Evolutionary conservation across 2,888 invertebrate species (phyloP).

Genomic region (Cheilosia grossa): DNA sequence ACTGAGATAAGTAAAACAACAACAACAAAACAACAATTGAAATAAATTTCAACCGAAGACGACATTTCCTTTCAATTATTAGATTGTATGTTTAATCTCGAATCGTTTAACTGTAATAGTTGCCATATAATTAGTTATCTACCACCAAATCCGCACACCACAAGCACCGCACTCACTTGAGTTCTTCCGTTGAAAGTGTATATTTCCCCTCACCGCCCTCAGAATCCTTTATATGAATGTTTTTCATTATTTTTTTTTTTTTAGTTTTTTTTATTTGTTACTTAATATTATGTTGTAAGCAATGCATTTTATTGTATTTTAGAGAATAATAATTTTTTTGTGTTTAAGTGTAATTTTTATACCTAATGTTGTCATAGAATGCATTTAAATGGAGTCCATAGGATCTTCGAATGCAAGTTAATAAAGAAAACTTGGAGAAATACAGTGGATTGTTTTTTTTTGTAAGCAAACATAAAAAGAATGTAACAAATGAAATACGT

Average conservation of each 20-base stretch:
- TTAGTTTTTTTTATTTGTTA: slow-evolving; percentile 61
- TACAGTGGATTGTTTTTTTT: neutral
- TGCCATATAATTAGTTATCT: slow-evolving; percentile 53
- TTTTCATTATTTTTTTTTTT: slow-evolving; percentile 23
- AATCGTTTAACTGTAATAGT: slow-evolving; percentile 49
- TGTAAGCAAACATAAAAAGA: too few species aligned
- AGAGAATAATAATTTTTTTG: slow-evolving; percentile 54
- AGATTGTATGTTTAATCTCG: neutral
- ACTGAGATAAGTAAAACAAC: slow-evolving; percentile 34
- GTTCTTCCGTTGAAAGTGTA: slow-evolving; percentile 49
- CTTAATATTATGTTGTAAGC: slow-evolving; percentile 68
- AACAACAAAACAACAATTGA: neutral
- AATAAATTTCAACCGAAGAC: slow-evolving; percentile 15
- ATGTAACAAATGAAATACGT: too few species aligned
- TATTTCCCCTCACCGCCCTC: slow-evolving; percentile 32
- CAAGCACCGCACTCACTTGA: slow-evolving; percentile 7
- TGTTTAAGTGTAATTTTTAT: slow-evolving; percentile 65
- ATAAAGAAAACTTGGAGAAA: slow-evolving; percentile 7
- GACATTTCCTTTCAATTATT: slow-evolving; percentile 11
- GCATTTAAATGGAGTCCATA: slow-evolving; percentile 53
- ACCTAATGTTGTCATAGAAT: slow-evolving; percentile 72
- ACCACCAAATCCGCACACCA: slow-evolving; percentile 9
- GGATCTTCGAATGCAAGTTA: slow-evolving; percentile 51
- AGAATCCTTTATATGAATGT: slow-evolving; percentile 33
- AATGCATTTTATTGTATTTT: slow-evolving; percentile 72